These are phyloP conservation scores for Drosophila prostipennis DNA, from an alignment of 2,888 invertebrate genomes.

Conservation along the genomic window DNA sequence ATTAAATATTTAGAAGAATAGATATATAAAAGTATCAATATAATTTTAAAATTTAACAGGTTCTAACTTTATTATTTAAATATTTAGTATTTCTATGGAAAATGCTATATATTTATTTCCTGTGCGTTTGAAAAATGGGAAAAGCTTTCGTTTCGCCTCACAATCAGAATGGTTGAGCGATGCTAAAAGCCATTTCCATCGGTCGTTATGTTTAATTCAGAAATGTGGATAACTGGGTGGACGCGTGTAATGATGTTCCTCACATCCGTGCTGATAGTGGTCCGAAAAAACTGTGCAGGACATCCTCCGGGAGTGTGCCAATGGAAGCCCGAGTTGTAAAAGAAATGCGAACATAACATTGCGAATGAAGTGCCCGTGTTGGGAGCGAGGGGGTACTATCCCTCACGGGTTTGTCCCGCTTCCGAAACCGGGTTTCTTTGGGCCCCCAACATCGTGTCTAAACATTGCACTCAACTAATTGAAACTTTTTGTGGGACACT, in stretches of 20 bases:
- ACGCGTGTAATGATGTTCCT: slow-evolving; percentile 1
- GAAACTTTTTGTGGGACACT: slow-evolving; percentile 49
- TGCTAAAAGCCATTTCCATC: slow-evolving; percentile 15
- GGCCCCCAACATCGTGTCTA: slow-evolving; percentile 24
- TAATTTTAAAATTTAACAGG: too few relatives aligned
- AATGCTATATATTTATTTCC: not conserved
- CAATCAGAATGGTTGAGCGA: slow-evolving; percentile 21
- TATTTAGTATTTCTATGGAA: too few relatives aligned
- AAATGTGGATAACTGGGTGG: slow-evolving; percentile 20
- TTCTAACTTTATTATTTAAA: too few relatives aligned
- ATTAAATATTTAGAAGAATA: too few relatives aligned
- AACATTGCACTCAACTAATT: slow-evolving; percentile 65
- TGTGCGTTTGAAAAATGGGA: not conserved
- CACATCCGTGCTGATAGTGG: slow-evolving; percentile 20
- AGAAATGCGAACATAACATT: slow-evolving; percentile 23
- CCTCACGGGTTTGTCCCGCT: slow-evolving; percentile 24
- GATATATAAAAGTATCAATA: too few relatives aligned
- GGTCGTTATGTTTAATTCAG: slow-evolving; percentile 20
- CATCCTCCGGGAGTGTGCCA: slow-evolving; percentile 57
- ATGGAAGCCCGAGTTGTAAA: slow-evolving; percentile 16
- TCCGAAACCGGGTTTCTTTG: slow-evolving; percentile 17
- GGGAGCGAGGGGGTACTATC: not conserved
- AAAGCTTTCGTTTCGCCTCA: not conserved
- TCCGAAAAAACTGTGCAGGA: slow-evolving; percentile 40
- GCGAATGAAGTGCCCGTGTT: slow-evolving; percentile 13